Evolutionary conservation across 2,113 vertebrate genomes (phyloP).

Genomic region (Hydropotes inermis): DNA sequence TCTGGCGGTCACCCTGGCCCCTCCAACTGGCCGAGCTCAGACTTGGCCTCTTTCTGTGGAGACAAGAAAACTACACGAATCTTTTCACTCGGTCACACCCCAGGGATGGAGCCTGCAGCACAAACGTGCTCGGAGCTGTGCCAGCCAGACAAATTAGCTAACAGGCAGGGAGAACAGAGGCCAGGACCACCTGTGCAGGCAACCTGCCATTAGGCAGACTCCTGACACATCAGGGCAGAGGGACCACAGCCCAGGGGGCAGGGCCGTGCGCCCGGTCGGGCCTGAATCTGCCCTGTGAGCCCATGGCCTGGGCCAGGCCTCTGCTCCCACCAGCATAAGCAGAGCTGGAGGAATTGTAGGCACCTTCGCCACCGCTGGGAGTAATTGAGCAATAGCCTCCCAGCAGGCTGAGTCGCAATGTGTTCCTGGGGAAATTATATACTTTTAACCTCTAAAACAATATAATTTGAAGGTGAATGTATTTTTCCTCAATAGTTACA

Average conservation of each 20-base stretch:
- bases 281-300: conserved; percentile 56
- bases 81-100: conserved; percentile 40
- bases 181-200: conserved; percentile 4
- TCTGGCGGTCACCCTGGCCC: not conserved
- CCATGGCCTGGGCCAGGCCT: conserved; percentile 33
- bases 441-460: conserved; percentile 80
- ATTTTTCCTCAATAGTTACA: conserved; percentile 68
- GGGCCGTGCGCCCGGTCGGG: conserved; percentile 16
- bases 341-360: conserved; percentile 57
- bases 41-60: not conserved
- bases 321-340: conserved; percentile 66
- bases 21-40: not conserved
- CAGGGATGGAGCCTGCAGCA: not conserved
- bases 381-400: conserved; percentile 79
- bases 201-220: conserved; percentile 56
- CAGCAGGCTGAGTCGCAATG: conserved; percentile 72
- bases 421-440: conserved; percentile 78
- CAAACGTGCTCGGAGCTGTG: not conserved
- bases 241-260: conserved; percentile 50
- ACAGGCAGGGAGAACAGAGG: conserved; percentile 38
- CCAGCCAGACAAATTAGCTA: conserved; percentile 55
- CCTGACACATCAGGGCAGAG: conserved; percentile 55
- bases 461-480: conserved; percentile 76
- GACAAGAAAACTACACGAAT: not conserved
- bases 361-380: conserved; percentile 75